Evolutionary conservation across 1,140 invertebrate species (phyloP), one percentile per base, ranked within the genome.

Genomic region (Hyposmocoma kahamanoa): DNA sequence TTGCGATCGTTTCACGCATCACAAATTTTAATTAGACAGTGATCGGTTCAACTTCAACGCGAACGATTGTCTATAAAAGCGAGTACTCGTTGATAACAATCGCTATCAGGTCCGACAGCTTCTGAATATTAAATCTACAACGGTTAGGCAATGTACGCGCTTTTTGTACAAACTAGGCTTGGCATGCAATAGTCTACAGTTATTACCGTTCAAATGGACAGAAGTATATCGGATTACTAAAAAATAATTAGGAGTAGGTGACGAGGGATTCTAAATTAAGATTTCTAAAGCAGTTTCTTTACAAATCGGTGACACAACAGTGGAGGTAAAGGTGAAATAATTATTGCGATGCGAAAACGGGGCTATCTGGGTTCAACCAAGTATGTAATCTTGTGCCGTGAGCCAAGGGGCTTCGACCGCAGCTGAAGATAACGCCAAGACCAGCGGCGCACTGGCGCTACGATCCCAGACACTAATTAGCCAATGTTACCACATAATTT

Each of bases 11-110:
- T 66, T 80, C 71, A 80, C 75, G 81, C 77, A 83, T 55, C 60
- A 69, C 74, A 79, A 84, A 81, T 83, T 80, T 81, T 83, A 84
- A 84, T 81, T 83, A 83, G 74, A 62, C 62, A 72, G 73, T 73
- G 76, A 81, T 84, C 67, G 67, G 55, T 69, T 65, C 53, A 56
- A 72, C 59, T 61, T 56, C 51, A 57, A 58, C 60, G 60, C 56
- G 46, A 53, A 64, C 67, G 64, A 76, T 77, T 73, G 75, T 77
- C 70, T 64, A 60, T 68, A 55, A 52, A 60, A 61, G 52, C 59
- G 18, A 22, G 50, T 24, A 26, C 47, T 57, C 53, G 47, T 69
- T 56, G 50, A 67, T 71, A 52, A 54, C 54, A 59, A 62, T 66
- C 61, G 66, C 56, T 53, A 60, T 63, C 45, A 55, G 44, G 39